A percentile compares a stretch with the other conserved stretches of the same genome.
Conservation (phyloP, 2,797 vertebrate genomes). For the Podarcis siculus region DNA sequence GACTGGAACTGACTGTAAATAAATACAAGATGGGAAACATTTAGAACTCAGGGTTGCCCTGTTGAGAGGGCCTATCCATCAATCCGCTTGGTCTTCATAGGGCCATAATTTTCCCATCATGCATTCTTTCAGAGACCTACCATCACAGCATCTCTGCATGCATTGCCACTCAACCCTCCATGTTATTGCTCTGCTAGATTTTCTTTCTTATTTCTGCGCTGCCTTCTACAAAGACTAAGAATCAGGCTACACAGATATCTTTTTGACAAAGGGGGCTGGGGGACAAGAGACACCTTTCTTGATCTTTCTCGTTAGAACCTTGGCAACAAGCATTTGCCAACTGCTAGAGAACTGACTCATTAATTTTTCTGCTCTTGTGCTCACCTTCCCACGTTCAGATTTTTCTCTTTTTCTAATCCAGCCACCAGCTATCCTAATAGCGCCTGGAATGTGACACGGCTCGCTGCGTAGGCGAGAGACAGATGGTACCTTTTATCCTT, state of each 20-base stretch:
- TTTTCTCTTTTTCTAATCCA: not conserved
- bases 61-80: not conserved
- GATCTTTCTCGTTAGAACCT: constrained; percentile 18
- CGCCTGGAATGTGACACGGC: constrained; percentile 5
- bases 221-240: not conserved
- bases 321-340: constrained; percentile 21
- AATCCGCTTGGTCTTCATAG: not conserved
- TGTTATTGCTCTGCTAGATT: not conserved
- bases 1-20: not conserved
- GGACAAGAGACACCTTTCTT: not conserved
- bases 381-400: constrained; percentile 1
- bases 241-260: not conserved
- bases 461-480: constrained; percentile 3
- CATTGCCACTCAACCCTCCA: not conserved
- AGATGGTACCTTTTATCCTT: constrained; percentile 7
- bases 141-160: not conserved
- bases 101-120: not conserved
- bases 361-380: not conserved
- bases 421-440: constrained; percentile 3
- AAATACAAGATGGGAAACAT: not conserved
- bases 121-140: not conserved
- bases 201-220: not conserved
- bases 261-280: not conserved
- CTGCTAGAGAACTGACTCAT: not conserved
- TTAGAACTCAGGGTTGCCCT: too few relatives aligned